Evolutionary conservation across 2,888 invertebrate genomes (phyloP), one percentile per base, ranked within the genome.

Genomic region (Cartodere bifasciata): DNA sequence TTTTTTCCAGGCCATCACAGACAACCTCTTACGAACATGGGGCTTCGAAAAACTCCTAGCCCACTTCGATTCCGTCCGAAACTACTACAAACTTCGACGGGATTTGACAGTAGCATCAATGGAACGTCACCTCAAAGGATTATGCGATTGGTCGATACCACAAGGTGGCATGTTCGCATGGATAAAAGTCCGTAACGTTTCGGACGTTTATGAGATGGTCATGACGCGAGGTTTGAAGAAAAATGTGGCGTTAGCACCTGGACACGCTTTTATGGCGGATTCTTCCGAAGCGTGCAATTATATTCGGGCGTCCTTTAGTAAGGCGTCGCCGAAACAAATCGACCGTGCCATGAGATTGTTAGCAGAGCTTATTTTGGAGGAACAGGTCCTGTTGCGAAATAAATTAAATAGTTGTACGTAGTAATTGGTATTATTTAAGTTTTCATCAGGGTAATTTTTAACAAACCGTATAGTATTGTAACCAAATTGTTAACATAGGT

Each of bases 151-250:
- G 70, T 49, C 58, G 1, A 50, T 65, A 13, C 85, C 86, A 0
- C 54, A 60, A 3, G 83, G 78, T 2, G 85, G 85, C 0, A 74
- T 85, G 65, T 85, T 84, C 57, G 64, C 83, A 21, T 86, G 85
- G 85, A 60, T 83, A 28, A 69, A 72, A 45, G 70, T 83, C 1
- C 61, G 60, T 3, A 75, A 70, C 1, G 65, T 85, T 0, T 59
- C 67, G 2, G 82, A 85, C 49, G 77, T 82, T 2, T 74, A 74
- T 54, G 69, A 75, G 33, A 72, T 85, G 73, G 71, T 84, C 9
- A 69, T 72, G 62, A 66, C 71, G 29, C 68, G 75, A 29, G 84
- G 81, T 0, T 54, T 76, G 13, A 63, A 68, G 31, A 72, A 76
- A 33, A 72, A 79, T 6, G 68, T 83, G 2, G 69, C 76, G 49